Evolutionary conservation across 2,888 invertebrate genomes (phyloP), one percentile per base, ranked within the genome.

Genomic region (Dimorphilus gyrociliatus): DNA sequence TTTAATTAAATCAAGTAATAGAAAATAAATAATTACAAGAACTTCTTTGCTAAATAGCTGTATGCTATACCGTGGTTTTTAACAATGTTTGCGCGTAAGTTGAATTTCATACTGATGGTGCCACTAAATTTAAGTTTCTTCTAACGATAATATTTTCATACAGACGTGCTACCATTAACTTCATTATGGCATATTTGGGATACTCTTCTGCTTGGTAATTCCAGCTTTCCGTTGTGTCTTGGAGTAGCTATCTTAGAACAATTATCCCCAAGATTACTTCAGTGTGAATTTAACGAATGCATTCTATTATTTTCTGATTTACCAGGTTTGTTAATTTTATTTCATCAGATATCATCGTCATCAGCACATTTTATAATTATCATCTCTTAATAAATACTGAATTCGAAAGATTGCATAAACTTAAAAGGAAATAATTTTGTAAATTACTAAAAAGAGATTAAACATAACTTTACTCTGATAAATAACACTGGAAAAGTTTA

Each of bases 11-110:
- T n/a, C n/a, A n/a, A n/a, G n/a, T n/a, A n/a, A n/a, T n/a, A n/a
- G n/a, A n/a, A n/a, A n/a, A n/a, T n/a, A n/a, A n/a, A n/a, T n/a
- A n/a, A n/a, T n/a, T n/a, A n/a, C n/a, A n/a, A n/a, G n/a, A n/a
- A n/a, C n/a, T n/a, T n/a, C n/a, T n/a, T n/a, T n/a, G n/a, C n/a
- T n/a, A n/a, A n/a, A n/a, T n/a, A 65, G 63, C 69, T 94, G 12
- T 97, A 92, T 64, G 88, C 94, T 14, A 94, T 97, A 60, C 92
- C 94, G 0, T 97, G 94, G 94, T 94, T 92, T 60, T 69, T 94
- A 19, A 94, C 92, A 4, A 88, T 94, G 82, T 94, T 88, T 67
- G 88, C 90, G 34, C 90, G 88, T 90, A 66, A 76, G 79, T 73
- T 48, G 28, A 8, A 18, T 15, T 14, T 3, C 13, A 10, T 21